Evolutionary conservation across 1,140 invertebrate species (phyloP), one percentile per base, ranked within the genome.

Genomic region (Oedothorax gibbosus): DNA sequence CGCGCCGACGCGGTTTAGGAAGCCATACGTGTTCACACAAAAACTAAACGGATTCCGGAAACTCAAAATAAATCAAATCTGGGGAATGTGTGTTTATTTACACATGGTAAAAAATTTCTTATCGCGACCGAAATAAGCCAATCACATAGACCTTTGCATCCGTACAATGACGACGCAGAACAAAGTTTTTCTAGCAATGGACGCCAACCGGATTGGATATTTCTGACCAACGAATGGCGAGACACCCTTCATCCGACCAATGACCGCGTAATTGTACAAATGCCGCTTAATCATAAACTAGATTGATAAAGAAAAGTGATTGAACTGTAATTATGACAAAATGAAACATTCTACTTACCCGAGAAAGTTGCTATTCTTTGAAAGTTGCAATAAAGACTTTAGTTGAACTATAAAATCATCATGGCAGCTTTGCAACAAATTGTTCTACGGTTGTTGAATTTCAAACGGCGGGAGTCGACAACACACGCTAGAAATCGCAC

Each of bases 201-300:
- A 84, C 81, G 81, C 81, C 72, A 73, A 71, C 72, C 20, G 71
- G 81, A 84, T 84, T 84, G 81, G 81, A 84, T 84, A 84, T 84
- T 66, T 76, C 81, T 84, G 81, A 84, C 71, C 81, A 84, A 84
- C 81, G 81, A 84, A 84, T 76, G n/a, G 81, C 71, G 62, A 76
- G 81, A 20, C 9, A 68, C 72, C 62, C 62, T 75, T 14, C 57
- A 75, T 75, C 72, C 81, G 50, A 84, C 81, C 81, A 84, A 84
- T 84, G 81, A 84, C 76, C 81, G 81, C 71, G 75, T 75, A 84
- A 75, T 84, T 72, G 20, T 12, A 68, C 51, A 73, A 68, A 54
- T 57, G 81, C 71, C 60, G 81, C 81, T 84, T 84, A 84, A 84
- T 76, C 49, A 76, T 9, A 84, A 73, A 20, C 20, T 71, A 57